Evolutionary conservation across 1,140 invertebrate genomes (phyloP).

Genomic region (Calycopis cecrops): DNA sequence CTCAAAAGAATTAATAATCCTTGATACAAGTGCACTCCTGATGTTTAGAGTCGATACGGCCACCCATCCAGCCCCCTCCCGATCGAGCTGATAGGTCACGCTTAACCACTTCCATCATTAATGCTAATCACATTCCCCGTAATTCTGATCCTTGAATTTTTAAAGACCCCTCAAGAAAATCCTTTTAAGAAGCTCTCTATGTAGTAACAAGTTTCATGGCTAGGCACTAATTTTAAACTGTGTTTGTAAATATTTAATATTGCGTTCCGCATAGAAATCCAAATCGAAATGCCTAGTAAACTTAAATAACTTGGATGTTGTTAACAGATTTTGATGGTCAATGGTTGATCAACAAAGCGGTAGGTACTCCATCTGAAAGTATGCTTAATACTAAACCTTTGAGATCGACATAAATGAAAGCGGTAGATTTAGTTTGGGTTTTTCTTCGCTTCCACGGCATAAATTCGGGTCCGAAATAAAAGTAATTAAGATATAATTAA

Average conservation of each 20-base stretch:
- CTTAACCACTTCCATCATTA: constrained; percentile 14
- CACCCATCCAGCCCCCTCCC: neutral
- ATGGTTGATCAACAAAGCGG: too few species aligned
- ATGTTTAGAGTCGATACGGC: neutral
- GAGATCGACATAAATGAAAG: too few species aligned
- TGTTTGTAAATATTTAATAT: neutral
- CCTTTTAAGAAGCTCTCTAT: constrained; percentile 19
- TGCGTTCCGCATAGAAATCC: constrained; percentile 1
- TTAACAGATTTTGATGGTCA: too few species aligned
- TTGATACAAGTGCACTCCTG: constrained; percentile 2
- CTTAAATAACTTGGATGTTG: too few species aligned
- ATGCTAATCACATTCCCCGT: constrained; percentile 28
- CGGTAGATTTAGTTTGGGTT: too few species aligned
- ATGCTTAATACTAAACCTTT: too few species aligned
- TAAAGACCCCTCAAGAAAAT: constrained; percentile 18
- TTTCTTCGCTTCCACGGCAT: too few species aligned
- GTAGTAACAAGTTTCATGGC: constrained; percentile 8
- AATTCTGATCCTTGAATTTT: constrained; percentile 27
- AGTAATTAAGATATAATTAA: too few species aligned
- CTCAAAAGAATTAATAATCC: constrained; percentile 6
- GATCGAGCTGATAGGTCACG: constrained; percentile 25
- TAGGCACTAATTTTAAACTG: constrained; percentile 8
- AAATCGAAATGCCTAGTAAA: too few species aligned
- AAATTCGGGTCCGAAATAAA: too few species aligned
- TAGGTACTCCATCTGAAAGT: too few species aligned